These are phyloP conservation scores for Silurus meridionalis DNA, from an alignment of 2,113 vertebrate species.

Conservation along the genomic window DNA sequence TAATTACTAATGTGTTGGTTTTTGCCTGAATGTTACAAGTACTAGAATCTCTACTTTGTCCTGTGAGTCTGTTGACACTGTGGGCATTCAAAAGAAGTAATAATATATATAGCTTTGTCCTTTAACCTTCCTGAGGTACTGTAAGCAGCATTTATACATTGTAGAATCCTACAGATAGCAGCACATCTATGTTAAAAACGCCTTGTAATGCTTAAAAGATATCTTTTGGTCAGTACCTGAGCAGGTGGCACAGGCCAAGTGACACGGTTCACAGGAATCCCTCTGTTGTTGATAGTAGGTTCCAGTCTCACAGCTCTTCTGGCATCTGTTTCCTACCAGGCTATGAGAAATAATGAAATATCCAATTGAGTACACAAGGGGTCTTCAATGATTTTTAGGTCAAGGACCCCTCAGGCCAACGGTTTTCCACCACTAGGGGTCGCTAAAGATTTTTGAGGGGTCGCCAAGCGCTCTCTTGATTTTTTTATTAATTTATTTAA, in stretches of 20 bases:
- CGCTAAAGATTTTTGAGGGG: no score
- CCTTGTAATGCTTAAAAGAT: neutral
- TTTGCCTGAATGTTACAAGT: neutral
- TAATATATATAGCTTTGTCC: neutral
- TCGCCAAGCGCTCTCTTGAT: no score
- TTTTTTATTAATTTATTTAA: no score
- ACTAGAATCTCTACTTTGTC: neutral
- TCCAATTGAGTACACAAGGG: no score
- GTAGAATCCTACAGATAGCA: neutral
- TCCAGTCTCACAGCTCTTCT: conserved; percentile 78
- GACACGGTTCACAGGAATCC: conserved; percentile 83
- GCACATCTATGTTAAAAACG: neutral
- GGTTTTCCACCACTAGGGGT: no score
- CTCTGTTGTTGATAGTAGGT: conserved; percentile 76
- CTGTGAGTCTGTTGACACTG: neutral
- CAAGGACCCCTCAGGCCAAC: no score
- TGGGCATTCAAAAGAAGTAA: neutral
- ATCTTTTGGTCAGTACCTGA: conserved; percentile 74
- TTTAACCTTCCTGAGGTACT: neutral
- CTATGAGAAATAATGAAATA: conserved; percentile 64
- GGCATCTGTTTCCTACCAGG: conserved; percentile 84
- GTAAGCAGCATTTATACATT: neutral
- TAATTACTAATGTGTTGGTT: neutral
- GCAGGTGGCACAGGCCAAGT: conserved; percentile 87
- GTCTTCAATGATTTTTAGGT: no score